Evolutionary conservation across 2,888 invertebrate species (phyloP).

Genomic region (Heliconius charithonia): DNA sequence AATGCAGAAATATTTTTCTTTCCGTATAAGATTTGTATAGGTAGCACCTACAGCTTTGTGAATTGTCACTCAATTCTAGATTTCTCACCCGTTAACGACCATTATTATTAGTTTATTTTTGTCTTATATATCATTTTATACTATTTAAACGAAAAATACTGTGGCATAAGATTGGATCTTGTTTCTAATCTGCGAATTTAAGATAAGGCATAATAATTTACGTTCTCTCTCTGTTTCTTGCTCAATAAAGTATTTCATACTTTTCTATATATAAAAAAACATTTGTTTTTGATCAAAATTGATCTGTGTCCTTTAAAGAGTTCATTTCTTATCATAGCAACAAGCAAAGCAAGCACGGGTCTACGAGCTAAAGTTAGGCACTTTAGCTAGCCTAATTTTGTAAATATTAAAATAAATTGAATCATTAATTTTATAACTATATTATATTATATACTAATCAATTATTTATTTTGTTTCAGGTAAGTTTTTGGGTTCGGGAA

Average conservation of each 20-base stretch:
- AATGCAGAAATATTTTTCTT: background rate
- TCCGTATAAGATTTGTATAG: too few relatives aligned
- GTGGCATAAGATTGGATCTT: too few relatives aligned
- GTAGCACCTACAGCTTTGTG: background rate
- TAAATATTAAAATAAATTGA: background rate
- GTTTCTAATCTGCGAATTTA: too few relatives aligned
- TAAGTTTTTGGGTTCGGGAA: slow-evolving; percentile 52
- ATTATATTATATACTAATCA: slow-evolving; percentile 40
- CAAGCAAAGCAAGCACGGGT: background rate
- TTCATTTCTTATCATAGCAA: too few relatives aligned
- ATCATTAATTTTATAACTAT: background rate
- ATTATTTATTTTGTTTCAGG: slow-evolving; percentile 61
- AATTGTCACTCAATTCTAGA: background rate
- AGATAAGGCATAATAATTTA: too few relatives aligned
- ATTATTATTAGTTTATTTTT: background rate
- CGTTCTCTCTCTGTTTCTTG: too few relatives aligned
- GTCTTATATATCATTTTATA: background rate
- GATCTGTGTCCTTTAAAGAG: too few relatives aligned
- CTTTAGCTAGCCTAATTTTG: background rate
- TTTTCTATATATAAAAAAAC: too few relatives aligned
- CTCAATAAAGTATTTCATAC: too few relatives aligned
- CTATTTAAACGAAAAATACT: too few relatives aligned
- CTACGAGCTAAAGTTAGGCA: background rate
- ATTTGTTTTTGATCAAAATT: too few relatives aligned
- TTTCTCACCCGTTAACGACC: background rate